Evolutionary conservation across 2,797 vertebrate species (phyloP).

Genomic region (Benthosema pterotum): DNA sequence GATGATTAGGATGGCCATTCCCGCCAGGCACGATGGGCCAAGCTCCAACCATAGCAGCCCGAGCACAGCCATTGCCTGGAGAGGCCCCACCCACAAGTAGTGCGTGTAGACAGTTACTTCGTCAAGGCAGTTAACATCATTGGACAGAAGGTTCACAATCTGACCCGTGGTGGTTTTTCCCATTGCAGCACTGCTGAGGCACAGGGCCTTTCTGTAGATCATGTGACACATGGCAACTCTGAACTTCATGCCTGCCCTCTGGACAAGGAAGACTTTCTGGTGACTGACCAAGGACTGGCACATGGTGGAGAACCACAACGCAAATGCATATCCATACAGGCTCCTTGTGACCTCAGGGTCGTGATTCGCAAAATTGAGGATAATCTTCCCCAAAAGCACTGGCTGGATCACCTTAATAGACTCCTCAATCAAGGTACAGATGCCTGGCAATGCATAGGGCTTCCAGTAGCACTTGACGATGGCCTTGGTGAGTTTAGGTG

Average conservation of each 20-base stretch:
- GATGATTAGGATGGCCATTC: constrained; percentile 83
- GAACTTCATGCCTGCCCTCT: constrained; percentile 88
- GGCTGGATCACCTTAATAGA: constrained; percentile 86
- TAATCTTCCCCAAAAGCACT: constrained; percentile 87
- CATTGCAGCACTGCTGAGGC: constrained; percentile 87
- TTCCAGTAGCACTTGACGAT: constrained; percentile 89
- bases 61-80: constrained; percentile 83
- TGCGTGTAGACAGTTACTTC: constrained; percentile 83
- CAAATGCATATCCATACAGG: constrained; percentile 75
- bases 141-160: constrained; percentile 94
- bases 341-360: constrained; percentile 41
- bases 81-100: constrained; percentile 86
- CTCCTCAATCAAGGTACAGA: constrained; percentile 82
- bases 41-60: constrained; percentile 86
- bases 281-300: constrained; percentile 84
- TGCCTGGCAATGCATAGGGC: constrained; percentile 82
- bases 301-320: constrained; percentile 81
- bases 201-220: constrained; percentile 93
- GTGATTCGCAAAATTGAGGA: constrained; percentile 86
- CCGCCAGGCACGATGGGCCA: constrained; percentile 85
- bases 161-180: constrained; percentile 92
- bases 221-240: constrained; percentile 93
- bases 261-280: constrained; percentile 88
- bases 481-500: constrained; percentile 84
- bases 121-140: constrained; percentile 93